Conservation (phyloP, 1,140 invertebrate species). For the Octopus sinensis region DNA sequence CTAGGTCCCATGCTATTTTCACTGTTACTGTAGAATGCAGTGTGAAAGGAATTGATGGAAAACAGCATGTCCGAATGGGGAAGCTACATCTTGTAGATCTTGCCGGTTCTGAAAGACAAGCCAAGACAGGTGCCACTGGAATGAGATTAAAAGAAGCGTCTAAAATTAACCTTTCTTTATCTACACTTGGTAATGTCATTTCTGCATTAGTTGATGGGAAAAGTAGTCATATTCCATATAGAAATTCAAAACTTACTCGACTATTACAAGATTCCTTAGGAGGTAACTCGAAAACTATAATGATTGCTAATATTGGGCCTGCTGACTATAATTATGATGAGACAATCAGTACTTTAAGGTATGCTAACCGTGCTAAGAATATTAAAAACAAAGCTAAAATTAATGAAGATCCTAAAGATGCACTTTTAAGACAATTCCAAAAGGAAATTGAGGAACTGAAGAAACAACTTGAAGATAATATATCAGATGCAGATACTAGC, state of each 20-base stretch:
- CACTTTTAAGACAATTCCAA: conserved; percentile 90
- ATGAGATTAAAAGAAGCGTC: conserved; percentile 81
- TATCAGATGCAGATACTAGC: conserved; percentile 22
- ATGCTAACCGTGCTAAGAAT: conserved; percentile 95
- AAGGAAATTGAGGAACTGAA: conserved; percentile 90
- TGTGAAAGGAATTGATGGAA: conserved; percentile 81
- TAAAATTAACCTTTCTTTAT: conserved; percentile 89
- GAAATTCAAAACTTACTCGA: conserved; percentile 47
- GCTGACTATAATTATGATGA: conserved; percentile 97
- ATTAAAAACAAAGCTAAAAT: conserved; percentile 94
- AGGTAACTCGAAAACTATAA: conserved; percentile 84
- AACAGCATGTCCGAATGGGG: conserved; percentile 87
- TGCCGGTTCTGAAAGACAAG: conserved; percentile 93
- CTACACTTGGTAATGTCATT: conserved; percentile 89
- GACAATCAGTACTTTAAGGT: conserved; percentile 94
- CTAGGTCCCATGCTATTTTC: conserved; percentile 94
- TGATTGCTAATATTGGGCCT: conserved; percentile 93
- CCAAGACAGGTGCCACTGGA: conserved; percentile 83
- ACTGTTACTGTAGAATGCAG: conserved; percentile 92
- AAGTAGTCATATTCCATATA: conserved; percentile 51
- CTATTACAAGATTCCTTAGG: conserved; percentile 70
- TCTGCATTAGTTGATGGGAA: conserved; percentile 73
- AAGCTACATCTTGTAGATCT: conserved; percentile 96
- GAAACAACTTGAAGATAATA: conserved; percentile 75
- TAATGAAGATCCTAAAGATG: conserved; percentile 98